Base-by-base conservation (phyloP, 2,113 vertebrate genomes). In the Takifugu flavidus region DNA sequence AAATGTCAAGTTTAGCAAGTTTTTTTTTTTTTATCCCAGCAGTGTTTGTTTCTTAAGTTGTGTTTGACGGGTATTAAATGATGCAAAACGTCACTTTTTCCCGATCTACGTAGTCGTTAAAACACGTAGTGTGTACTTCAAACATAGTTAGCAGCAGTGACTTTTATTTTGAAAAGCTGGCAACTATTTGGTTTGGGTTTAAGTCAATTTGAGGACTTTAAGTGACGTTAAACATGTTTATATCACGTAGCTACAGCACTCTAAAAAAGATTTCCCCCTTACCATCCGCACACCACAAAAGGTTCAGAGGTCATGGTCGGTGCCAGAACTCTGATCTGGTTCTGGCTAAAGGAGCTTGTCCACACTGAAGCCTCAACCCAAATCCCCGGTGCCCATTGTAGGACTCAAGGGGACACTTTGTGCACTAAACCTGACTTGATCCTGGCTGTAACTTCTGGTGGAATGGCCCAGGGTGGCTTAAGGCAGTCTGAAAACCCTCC, bases 341-440 rank as follows among this genome's bases (percentile, higher is more conserved):
- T 65, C 20, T 53, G 62, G 53, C 14, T n/a, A 10, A 15, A 54
- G 60, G 46, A 59, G 61, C 60, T 47, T 13, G 47, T 20, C 50
- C 61, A 65, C 39, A 49, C 50, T 59, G 67, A 47, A 14, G 77
- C 74, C 53, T 49, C 14, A 56, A 67, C 64, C 52, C 39, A 25
- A 49, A 62, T 25, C 11, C 51, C 44, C n/a, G 70, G 47, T 8
- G 39, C 62, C 59, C 66, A 71, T 74, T 78, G 77, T 74, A 8
- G 58, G 13, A 61, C 75, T 78, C 61, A 57, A 74, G 45, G 82
- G 70, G 69, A 66, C 74, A 76, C 81, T 76, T 76, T 67, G 74
- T 69, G 46, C 75, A 10, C 56, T 77, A 80, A 80, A 80, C 77
- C 77, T 70, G 46, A 54, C 74, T 82, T 82, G 79, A 82, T 82